Evolutionary conservation across 2,797 vertebrate genomes (phyloP).

Genomic region (Furcifer pardalis): DNA sequence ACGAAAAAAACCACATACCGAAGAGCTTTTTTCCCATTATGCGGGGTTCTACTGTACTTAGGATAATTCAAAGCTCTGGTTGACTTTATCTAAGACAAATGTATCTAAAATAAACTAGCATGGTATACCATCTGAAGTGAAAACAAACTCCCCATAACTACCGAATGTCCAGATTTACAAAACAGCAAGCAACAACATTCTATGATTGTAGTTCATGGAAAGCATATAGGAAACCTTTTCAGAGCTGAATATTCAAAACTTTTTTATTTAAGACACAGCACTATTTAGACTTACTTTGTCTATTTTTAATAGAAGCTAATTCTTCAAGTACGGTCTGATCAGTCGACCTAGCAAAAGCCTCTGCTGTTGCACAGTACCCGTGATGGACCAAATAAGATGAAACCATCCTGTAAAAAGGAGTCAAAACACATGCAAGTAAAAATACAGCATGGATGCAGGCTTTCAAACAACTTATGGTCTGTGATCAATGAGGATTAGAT

Average conservation of each 20-base stretch:
- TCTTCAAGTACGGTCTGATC: conserved; percentile 86
- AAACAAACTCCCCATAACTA: background rate
- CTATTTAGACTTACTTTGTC: conserved; percentile 82
- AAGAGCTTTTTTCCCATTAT: no score
- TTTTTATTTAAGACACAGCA: conserved; percentile 1
- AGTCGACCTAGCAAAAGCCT: conserved; percentile 86
- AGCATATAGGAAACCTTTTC: conserved; percentile 13
- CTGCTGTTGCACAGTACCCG: conserved; percentile 86
- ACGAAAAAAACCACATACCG: no score
- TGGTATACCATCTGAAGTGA: background rate
- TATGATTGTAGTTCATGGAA: background rate
- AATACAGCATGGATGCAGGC: conserved; percentile 17
- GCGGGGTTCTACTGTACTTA: background rate
- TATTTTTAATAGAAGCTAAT: conserved; percentile 86
- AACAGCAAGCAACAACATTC: conserved; percentile 21
- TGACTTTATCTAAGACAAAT: no score
- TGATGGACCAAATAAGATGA: conserved; percentile 86
- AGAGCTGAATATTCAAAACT: background rate
- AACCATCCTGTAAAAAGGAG: conserved; percentile 81
- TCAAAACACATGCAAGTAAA: conserved; percentile 57
- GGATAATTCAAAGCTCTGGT: background rate
- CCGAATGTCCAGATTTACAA: background rate
- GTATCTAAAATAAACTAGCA: background rate
- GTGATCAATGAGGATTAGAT: background rate
- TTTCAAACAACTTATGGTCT: background rate